Conservation (phyloP, 2,113 vertebrate genomes). For the Chloroceryle aenea region DNA sequence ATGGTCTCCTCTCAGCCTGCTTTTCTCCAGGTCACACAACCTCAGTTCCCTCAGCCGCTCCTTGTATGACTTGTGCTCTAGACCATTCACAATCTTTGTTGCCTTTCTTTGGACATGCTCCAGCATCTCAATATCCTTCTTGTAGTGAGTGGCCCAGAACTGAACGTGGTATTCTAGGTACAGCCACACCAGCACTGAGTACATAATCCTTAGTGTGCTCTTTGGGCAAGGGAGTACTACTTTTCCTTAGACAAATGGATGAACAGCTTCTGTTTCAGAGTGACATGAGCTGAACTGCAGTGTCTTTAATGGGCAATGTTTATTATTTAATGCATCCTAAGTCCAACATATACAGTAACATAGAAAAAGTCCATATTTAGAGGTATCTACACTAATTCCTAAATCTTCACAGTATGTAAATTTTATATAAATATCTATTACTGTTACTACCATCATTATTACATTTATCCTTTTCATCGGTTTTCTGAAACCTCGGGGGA, state of each 20-base stretch:
- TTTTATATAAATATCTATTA: background rate
- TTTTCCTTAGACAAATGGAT: background rate
- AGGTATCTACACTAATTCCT: background rate
- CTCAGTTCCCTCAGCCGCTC: no score
- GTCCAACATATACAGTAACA: background rate
- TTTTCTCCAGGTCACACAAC: no score
- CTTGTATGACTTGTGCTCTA: no score
- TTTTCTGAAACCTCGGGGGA: background rate
- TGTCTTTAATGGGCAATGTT: background rate
- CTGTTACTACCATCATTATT: background rate
- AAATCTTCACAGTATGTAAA: background rate
- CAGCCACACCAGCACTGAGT: no score
- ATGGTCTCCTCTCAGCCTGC: no score
- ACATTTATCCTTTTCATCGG: background rate
- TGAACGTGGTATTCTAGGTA: no score
- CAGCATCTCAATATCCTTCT: no score
- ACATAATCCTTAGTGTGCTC: background rate
- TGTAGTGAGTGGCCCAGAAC: no score
- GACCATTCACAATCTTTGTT: no score
- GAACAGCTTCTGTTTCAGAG: background rate
- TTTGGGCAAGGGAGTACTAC: background rate
- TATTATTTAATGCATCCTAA: background rate
- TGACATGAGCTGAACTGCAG: background rate
- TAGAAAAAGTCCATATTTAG: background rate
- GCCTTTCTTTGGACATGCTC: no score